phyloP scores from a whole-genome alignment of 2,797 vertebrate genomes.

The Galago senegalensis region DNA sequence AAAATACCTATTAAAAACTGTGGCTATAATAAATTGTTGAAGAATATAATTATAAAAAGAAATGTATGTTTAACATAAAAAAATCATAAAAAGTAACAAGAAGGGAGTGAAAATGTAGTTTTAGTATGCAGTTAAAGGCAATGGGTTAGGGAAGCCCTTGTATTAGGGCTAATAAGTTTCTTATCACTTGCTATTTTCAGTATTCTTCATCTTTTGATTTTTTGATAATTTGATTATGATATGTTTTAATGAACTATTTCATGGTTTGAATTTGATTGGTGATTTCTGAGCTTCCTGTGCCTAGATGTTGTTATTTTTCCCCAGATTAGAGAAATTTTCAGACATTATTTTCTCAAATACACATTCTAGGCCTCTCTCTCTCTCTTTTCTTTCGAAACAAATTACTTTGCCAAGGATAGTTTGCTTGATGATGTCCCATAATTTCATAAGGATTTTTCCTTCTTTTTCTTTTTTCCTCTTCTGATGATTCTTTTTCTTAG shows the following conservation, averaged over 20 bases:
- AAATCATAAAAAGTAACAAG: background rate
- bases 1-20: background rate
- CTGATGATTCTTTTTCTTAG: background rate
- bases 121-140: background rate
- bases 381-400: background rate
- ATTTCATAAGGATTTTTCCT: background rate
- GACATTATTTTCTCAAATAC: background rate
- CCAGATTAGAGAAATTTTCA: background rate
- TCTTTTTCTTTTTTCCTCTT: background rate
- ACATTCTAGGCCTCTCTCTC: background rate
- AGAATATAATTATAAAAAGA: background rate
- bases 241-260: background rate
- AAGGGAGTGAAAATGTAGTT: too few relatives aligned
- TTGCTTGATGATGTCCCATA: background rate
- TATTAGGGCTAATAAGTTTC: background rate
- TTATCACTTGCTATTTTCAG: background rate
- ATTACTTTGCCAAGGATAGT: background rate
- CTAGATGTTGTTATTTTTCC: background rate
- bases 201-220: background rate
- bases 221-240: background rate
- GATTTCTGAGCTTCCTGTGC: background rate
- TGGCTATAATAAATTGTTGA: background rate
- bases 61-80: background rate
- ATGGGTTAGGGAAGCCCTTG: background rate
- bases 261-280: background rate